These are phyloP conservation scores for Ictalurus furcatus DNA, from an alignment of 2,113 vertebrate genomes.

Conservation along the genomic window DNA sequence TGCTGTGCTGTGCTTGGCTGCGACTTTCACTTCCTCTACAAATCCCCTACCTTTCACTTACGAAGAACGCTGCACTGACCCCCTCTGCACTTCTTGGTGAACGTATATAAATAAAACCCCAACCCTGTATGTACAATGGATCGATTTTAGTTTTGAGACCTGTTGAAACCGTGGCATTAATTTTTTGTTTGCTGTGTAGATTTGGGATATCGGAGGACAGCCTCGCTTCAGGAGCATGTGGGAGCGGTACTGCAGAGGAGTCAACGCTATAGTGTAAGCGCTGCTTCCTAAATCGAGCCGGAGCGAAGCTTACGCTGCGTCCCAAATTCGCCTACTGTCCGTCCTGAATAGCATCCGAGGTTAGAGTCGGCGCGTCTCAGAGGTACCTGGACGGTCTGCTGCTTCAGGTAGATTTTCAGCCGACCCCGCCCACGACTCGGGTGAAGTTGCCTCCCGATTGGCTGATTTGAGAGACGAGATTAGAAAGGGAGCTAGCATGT, in stretches of 20 bases:
- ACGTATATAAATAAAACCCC: too few species aligned
- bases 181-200: conserved; percentile 68
- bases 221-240: conserved; percentile 99
- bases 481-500: too few species aligned
- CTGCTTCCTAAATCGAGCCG: background rate
- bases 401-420: too few species aligned
- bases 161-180: background rate
- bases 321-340: too few species aligned
- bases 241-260: conserved; percentile 96
- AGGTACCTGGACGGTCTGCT: too few species aligned
- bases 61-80: background rate
- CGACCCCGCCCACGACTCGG: too few species aligned
- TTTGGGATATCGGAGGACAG: conserved; percentile 99
- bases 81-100: background rate
- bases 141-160: background rate
- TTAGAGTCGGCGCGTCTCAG: too few species aligned
- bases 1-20: background rate
- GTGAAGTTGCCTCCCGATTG: too few species aligned
- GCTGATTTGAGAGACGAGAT: too few species aligned
- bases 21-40: background rate
- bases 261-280: conserved; percentile 98
- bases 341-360: too few species aligned
- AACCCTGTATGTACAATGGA: background rate
- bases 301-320: background rate
- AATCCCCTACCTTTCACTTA: background rate